These are phyloP conservation scores for Ophioninae sp. DNA, from an alignment of 2,888 invertebrate species.

Conservation along the genomic window DNA sequence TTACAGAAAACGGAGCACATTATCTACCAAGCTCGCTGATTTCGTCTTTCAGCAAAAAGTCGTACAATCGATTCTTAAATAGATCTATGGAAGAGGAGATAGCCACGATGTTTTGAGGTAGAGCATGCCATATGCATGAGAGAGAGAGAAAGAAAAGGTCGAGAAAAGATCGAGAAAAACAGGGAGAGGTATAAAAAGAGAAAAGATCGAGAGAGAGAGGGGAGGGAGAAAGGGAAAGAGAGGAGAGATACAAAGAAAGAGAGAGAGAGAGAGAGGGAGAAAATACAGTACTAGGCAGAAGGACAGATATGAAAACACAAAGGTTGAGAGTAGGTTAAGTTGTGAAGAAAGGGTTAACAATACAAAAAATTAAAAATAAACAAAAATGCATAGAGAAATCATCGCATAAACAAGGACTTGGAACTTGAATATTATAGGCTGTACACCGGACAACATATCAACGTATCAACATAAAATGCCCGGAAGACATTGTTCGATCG, in stretches of 20 bases:
- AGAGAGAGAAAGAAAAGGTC: neutral
- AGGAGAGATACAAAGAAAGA: neutral
- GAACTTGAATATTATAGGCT: slow-evolving; percentile 1
- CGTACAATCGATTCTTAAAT: no score
- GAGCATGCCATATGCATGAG: no score
- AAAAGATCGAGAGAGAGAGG: neutral
- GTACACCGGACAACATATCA: slow-evolving; percentile 7
- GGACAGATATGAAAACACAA: slow-evolving; percentile 1
- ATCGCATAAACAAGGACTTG: slow-evolving; percentile 15
- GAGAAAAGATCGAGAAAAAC: neutral
- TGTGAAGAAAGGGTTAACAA: neutral
- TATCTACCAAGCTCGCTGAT: no score
- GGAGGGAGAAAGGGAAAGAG: slow-evolving; percentile 4
- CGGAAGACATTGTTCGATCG: no score
- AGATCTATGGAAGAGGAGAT: no score
- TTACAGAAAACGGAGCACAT: no score
- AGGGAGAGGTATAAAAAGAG: no score
- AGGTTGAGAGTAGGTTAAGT: no score
- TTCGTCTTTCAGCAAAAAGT: no score
- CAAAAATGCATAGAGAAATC: neutral
- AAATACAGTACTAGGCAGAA: neutral
- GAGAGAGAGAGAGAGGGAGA: neutral
- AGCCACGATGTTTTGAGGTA: no score
- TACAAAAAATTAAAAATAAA: neutral
- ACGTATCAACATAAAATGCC: no score